Conservation (phyloP, 2,888 invertebrate genomes). For the Psylliodes chrysocephalus region DNA sequence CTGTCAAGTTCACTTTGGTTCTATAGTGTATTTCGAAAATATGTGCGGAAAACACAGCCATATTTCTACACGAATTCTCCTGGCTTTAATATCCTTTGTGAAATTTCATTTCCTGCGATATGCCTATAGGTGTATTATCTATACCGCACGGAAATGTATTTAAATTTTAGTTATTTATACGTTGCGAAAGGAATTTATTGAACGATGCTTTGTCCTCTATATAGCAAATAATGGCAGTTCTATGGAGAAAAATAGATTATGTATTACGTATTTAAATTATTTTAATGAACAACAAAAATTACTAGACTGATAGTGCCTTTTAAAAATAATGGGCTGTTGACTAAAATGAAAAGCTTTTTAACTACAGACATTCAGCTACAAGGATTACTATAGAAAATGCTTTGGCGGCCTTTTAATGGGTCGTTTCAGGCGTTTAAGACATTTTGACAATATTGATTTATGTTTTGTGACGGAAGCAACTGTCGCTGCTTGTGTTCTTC, state of each 20-base stretch:
- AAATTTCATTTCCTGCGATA: conserved; percentile 23
- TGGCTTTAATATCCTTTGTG: conserved; percentile 23
- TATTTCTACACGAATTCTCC: conserved; percentile 4
- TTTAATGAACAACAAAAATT: too few species aligned
- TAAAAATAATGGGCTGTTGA: conserved; percentile 13
- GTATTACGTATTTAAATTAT: too few species aligned
- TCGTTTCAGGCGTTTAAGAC: too few species aligned
- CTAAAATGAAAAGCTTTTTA: conserved; percentile 13
- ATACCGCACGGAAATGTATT: conserved; percentile 7
- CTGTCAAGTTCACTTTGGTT: conserved; percentile 1
- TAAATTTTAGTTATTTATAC: conserved; percentile 13
- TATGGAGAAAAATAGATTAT: not conserved
- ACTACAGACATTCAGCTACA: conserved; percentile 10
- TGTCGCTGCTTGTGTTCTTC: too few species aligned
- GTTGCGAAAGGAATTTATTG: not conserved
- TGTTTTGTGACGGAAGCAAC: too few species aligned
- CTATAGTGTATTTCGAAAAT: not conserved
- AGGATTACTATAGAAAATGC: conserved; percentile 12
- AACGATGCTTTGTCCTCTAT: not conserved
- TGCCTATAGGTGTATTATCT: conserved; percentile 14
- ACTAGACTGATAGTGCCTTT: conserved; percentile 20
- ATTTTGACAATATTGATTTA: too few species aligned
- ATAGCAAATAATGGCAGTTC: not conserved
- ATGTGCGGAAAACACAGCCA: not conserved
- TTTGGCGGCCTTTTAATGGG: too few species aligned